Percentiles rank a stretch among this genome's conserved stretches.
Conservation (phyloP, 2,888 invertebrate species). For the Pyrgus malvae region DNA sequence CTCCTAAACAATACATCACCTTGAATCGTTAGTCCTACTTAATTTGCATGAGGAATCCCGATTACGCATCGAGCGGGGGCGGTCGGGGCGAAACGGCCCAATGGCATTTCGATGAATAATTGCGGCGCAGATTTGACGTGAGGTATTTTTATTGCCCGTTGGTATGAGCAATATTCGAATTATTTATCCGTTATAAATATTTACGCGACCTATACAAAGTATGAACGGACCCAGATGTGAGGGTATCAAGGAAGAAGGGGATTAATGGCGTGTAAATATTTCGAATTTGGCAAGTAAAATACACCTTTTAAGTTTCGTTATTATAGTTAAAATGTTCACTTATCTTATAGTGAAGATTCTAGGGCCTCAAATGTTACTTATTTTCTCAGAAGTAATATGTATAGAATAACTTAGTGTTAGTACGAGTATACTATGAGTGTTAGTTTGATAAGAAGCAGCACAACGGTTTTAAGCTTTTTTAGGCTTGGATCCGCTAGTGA, state of each 20-base stretch:
- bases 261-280: slow-evolving; percentile 13
- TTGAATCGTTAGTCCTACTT: slow-evolving; percentile 32
- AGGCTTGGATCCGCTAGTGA: too few species aligned
- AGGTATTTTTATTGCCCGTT: slow-evolving; percentile 73
- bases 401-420: too few species aligned
- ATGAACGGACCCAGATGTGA: background rate
- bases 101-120: slow-evolving; percentile 75
- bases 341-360: too few species aligned
- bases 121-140: slow-evolving; percentile 68
- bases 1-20: slow-evolving; percentile 6
- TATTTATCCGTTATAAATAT: slow-evolving; percentile 45
- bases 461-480: too few species aligned
- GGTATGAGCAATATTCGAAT: slow-evolving; percentile 60
- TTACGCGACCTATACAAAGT: slow-evolving; percentile 16
- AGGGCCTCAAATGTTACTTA: too few species aligned
- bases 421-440: too few species aligned
- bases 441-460: too few species aligned
- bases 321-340: too few species aligned
- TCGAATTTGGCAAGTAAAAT: background rate
- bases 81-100: slow-evolving; percentile 44
- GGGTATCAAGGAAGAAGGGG: slow-evolving; percentile 3
- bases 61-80: slow-evolving; percentile 30
- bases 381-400: too few species aligned
- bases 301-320: background rate
- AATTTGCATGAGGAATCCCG: slow-evolving; percentile 38